A percentile compares a stretch with the other conserved stretches of the same genome.
These are phyloP conservation scores for Sycophila texana DNA, from an alignment of 2,888 invertebrate genomes.

Conservation along the genomic window DNA sequence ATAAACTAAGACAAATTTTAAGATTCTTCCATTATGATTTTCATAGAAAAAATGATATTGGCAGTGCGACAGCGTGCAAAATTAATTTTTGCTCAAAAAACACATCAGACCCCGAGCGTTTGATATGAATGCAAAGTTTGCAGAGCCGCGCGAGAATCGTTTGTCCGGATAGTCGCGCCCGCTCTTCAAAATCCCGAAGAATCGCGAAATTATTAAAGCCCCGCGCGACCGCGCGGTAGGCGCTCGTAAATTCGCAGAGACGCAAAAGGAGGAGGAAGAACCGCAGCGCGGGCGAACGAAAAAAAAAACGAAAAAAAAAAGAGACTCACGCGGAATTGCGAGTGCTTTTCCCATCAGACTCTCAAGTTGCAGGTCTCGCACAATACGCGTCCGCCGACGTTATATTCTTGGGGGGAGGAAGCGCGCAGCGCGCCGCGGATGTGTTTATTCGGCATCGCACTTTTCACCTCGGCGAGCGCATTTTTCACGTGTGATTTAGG, in stretches of 20 bases:
- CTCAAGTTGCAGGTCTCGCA: constrained; percentile 22
- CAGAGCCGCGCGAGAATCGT: too few species aligned
- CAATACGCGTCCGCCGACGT: constrained; percentile 6
- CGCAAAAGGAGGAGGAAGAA: not conserved
- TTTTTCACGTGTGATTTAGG: constrained; percentile 60
- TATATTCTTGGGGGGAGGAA: not conserved
- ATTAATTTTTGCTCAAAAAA: too few species aligned
- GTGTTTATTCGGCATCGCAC: constrained; percentile 32
- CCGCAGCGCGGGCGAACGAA: not conserved
- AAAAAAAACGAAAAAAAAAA: not conserved
- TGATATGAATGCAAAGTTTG: too few species aligned
- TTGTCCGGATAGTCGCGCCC: not conserved
- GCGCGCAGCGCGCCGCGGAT: not conserved
- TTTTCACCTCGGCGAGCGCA: constrained; percentile 34
- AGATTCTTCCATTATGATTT: too few species aligned
- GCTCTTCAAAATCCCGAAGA: constrained; percentile 7
- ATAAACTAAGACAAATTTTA: too few species aligned
- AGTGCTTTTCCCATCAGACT: constrained; percentile 37
- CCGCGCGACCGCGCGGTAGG: constrained; percentile 16
- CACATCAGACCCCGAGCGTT: too few species aligned
- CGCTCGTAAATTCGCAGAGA: constrained; percentile 18
- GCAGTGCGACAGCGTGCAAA: too few species aligned
- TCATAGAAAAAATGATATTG: too few species aligned
- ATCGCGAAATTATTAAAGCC: constrained; percentile 43
- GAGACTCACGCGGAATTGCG: not conserved